A percentile compares a stretch with the other conserved stretches of the same genome.
Conservation (phyloP, 2,113 vertebrate genomes). For the Malurus melanocephalus region DNA sequence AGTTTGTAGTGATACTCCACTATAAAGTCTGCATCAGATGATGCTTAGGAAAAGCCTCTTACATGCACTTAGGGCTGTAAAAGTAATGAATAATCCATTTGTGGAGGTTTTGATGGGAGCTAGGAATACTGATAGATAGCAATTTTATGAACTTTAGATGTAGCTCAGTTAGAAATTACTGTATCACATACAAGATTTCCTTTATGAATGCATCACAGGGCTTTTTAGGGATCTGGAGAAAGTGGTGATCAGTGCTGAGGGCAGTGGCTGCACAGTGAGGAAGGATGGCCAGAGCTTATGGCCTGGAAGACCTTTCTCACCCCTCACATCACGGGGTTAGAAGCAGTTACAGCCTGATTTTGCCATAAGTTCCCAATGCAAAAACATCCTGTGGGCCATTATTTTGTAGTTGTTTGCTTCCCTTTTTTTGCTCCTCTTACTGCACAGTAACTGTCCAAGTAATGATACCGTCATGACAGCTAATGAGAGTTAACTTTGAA, state of each 20-base stretch:
- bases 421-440: background rate
- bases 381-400: background rate
- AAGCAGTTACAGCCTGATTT: background rate
- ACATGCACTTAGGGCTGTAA: background rate
- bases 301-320: background rate
- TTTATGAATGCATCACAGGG: background rate
- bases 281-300: background rate
- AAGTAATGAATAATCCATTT: background rate
- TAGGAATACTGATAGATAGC: background rate
- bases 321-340: background rate
- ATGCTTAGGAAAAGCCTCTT: background rate
- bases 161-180: background rate
- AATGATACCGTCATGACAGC: slow-evolving; percentile 29
- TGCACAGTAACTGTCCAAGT: slow-evolving; percentile 27
- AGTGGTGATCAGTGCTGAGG: background rate
- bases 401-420: background rate
- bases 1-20: background rate
- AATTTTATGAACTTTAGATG: background rate
- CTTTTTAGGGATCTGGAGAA: background rate
- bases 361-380: background rate
- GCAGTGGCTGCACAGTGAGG: background rate
- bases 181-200: background rate
- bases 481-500: slow-evolving; percentile 47
- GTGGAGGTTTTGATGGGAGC: background rate
- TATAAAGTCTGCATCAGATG: background rate